phyloP scores from a whole-genome alignment of 2,888 invertebrate species.

The Aphrophora alni region DNA sequence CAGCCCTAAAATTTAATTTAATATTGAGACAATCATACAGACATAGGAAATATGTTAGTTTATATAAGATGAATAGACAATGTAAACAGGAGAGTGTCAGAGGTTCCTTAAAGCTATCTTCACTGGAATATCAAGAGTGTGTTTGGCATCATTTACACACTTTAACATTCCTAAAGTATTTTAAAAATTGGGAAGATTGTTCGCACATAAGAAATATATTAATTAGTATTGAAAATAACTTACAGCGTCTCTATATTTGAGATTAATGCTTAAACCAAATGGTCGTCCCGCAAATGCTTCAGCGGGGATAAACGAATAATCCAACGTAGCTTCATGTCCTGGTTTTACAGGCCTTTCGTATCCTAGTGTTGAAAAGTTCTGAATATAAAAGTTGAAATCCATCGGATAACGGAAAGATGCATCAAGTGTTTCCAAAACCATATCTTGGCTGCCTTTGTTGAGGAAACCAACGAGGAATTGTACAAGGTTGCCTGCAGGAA shows the following conservation, averaged over 20 bases:
- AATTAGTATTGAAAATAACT: no score
- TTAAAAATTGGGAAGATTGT: no score
- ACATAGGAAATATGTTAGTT: no score
- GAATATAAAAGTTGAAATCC: constrained; percentile 98
- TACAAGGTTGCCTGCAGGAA: constrained; percentile 90
- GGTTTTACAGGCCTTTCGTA: constrained; percentile 90
- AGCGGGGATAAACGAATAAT: constrained; percentile 93
- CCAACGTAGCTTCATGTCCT: constrained; percentile 90
- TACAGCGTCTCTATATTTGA: constrained; percentile 87
- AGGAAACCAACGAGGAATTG: constrained; percentile 96
- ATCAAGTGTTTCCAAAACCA: constrained; percentile 90
- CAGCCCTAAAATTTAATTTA: no score
- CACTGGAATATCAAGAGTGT: no score
- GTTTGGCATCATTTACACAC: no score
- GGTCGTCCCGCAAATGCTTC: constrained; percentile 97
- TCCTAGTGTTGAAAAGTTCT: constrained; percentile 93
- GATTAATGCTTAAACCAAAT: constrained; percentile 91
- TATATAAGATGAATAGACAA: no score
- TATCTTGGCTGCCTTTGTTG: constrained; percentile 92
- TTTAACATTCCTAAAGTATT: no score
- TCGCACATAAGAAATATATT: no score
- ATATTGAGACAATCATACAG: no score
- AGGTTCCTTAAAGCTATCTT: no score
- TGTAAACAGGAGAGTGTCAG: no score
- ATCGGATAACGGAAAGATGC: constrained; percentile 98